These are phyloP conservation scores for Myotis brandtii DNA, from an alignment of 2,113 vertebrate species.

Conservation along the genomic window DNA sequence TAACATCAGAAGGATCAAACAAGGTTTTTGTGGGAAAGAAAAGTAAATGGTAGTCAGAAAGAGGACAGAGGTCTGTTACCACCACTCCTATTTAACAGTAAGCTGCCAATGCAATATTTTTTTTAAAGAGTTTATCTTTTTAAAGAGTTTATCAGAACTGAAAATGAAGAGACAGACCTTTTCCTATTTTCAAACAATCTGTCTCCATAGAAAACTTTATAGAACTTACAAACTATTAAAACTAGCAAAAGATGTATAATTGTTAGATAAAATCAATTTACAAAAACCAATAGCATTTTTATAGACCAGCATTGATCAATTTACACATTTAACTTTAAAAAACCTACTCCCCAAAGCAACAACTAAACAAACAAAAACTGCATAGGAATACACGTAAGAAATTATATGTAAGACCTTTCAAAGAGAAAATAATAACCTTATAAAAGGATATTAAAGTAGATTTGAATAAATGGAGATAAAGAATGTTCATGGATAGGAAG, in stretches of 20 bases:
- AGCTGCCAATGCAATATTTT: not conserved
- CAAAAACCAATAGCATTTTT: constrained; percentile 1
- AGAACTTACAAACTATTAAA: constrained; percentile 27
- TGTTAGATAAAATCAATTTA: not conserved
- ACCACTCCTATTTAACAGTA: not conserved
- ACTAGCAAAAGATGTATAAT: constrained; percentile 6
- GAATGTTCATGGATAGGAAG: not conserved
- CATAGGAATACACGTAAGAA: not conserved
- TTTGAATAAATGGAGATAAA: not conserved
- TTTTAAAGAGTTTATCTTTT: not conserved
- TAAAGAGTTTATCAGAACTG: not conserved
- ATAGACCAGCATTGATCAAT: not conserved
- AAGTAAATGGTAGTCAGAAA: not conserved
- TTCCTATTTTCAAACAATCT: constrained; percentile 27
- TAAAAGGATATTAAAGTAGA: not conserved
- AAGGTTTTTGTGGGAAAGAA: not conserved
- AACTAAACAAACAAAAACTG: not conserved
- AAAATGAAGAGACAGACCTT: constrained; percentile 24
- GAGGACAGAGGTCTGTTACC: not conserved
- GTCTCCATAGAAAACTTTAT: not conserved
- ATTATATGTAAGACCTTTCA: not conserved
- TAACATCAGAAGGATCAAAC: not conserved
- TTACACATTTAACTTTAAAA: constrained; percentile 38
- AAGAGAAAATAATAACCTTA: not conserved
- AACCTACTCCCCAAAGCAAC: not conserved